phyloP scores from a whole-genome alignment of 2,113 vertebrate genomes.

The Planiliza haematocheilus region DNA sequence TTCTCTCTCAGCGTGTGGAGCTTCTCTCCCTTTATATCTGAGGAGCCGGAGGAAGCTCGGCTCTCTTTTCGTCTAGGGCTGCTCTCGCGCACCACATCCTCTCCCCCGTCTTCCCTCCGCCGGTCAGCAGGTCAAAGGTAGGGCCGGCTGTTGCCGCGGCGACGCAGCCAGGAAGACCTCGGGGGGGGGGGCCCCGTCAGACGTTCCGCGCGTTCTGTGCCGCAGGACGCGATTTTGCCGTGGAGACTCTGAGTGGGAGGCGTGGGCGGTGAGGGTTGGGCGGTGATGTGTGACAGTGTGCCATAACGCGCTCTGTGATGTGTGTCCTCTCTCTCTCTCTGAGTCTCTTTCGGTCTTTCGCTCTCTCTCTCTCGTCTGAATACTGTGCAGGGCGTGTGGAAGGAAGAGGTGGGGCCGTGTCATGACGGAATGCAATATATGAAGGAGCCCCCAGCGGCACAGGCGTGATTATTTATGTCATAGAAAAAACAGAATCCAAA shows the following conservation, averaged over 20 bases:
- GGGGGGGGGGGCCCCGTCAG: too few relatives aligned
- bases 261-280: background rate
- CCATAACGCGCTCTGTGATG: constrained; percentile 53
- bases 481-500: background rate
- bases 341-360: too few relatives aligned
- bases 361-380: background rate
- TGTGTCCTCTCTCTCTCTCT: constrained; percentile 11
- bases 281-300: constrained; percentile 48
- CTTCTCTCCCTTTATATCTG: too few relatives aligned
- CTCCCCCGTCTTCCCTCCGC: too few relatives aligned
- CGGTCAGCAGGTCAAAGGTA: too few relatives aligned
- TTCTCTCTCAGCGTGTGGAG: too few relatives aligned
- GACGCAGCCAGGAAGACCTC: too few relatives aligned
- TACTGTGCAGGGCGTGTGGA: constrained; percentile 21
- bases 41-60: too few relatives aligned
- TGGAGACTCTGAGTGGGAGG: constrained; percentile 35
- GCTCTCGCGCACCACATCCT: too few relatives aligned
- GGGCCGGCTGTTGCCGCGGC: too few relatives aligned
- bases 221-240: constrained; percentile 20
- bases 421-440: background rate
- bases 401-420: constrained; percentile 8
- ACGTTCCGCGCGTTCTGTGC: background rate
- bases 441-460: background rate
- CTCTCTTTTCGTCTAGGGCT: too few relatives aligned
- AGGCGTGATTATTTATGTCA: constrained; percentile 25